These are phyloP conservation scores for Drosophila suzukii DNA, from an alignment of 1,140 invertebrate genomes.

Conservation along the genomic window DNA sequence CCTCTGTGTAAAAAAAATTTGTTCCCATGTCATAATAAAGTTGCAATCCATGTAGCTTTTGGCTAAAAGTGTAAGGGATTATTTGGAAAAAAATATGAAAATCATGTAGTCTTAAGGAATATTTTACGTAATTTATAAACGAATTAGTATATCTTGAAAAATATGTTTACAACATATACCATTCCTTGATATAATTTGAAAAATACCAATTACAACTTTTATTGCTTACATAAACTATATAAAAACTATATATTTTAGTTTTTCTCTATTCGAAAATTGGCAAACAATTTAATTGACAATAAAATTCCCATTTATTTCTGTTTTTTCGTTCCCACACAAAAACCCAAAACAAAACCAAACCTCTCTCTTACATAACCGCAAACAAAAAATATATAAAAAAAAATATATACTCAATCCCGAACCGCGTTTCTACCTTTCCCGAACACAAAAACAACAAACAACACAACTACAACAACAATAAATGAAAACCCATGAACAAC, in stretches of 20 bases:
- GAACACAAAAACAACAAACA: conserved; percentile 25
- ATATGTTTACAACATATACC: not conserved
- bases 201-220: conserved; percentile 6
- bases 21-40: not conserved
- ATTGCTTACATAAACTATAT: conserved; percentile 7
- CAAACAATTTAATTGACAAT: conserved; percentile 57
- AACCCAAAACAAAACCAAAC: conserved; percentile 26
- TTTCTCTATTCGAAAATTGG: conserved; percentile 55
- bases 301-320: conserved; percentile 73
- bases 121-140: no score
- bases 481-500: conserved; percentile 21
- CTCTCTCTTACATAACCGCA: conserved; percentile 29
- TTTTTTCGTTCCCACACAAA: conserved; percentile 65
- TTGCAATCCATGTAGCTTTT: not conserved
- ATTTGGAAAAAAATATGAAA: no score
- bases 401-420: conserved; percentile 38
- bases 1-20: not conserved
- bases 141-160: not conserved
- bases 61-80: no score
- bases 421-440: conserved; percentile 30
- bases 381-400: conserved; percentile 41
- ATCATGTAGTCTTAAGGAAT: no score
- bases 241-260: conserved; percentile 50
- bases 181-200: conserved; percentile 3
- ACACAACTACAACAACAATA: not conserved